Evolutionary conservation across 2,888 invertebrate genomes (phyloP).

Genomic region (Agonopterix heracliana): DNA sequence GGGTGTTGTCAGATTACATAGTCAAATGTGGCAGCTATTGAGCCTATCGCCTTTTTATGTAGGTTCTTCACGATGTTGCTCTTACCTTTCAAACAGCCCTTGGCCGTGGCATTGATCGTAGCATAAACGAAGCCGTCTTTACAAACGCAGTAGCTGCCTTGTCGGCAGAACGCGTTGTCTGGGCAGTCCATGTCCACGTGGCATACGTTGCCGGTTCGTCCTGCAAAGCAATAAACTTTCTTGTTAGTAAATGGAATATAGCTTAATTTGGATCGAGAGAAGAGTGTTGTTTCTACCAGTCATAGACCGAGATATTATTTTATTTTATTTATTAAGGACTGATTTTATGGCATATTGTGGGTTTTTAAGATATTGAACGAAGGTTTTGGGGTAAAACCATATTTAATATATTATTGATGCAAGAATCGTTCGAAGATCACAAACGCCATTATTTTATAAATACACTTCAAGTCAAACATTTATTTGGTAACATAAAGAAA

Average conservation of each 20-base stretch:
- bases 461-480: too few relatives aligned
- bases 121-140: slow-evolving; percentile 67
- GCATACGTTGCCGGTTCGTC: slow-evolving; percentile 65
- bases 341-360: too few relatives aligned
- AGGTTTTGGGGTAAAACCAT: too few relatives aligned
- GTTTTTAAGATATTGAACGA: too few relatives aligned
- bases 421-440: too few relatives aligned
- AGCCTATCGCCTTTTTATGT: too few relatives aligned
- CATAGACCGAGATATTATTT: background rate
- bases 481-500: too few relatives aligned
- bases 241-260: background rate
- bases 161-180: slow-evolving; percentile 67
- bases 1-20: too few relatives aligned
- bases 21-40: too few relatives aligned
- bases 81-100: slow-evolving; percentile 64
- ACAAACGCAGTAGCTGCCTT: slow-evolving; percentile 64
- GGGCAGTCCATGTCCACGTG: slow-evolving; percentile 62
- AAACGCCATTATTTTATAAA: too few relatives aligned
- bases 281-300: slow-evolving; percentile 10
- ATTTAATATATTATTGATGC: too few relatives aligned
- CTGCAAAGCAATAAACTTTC: slow-evolving; percentile 29
- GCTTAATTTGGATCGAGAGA: slow-evolving; percentile 1
- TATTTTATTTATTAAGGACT: background rate
- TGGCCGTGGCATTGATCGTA: slow-evolving; percentile 54
- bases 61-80: too few relatives aligned